Conservation (phyloP, 2,888 invertebrate species). For the Sesamia inferens region DNA sequence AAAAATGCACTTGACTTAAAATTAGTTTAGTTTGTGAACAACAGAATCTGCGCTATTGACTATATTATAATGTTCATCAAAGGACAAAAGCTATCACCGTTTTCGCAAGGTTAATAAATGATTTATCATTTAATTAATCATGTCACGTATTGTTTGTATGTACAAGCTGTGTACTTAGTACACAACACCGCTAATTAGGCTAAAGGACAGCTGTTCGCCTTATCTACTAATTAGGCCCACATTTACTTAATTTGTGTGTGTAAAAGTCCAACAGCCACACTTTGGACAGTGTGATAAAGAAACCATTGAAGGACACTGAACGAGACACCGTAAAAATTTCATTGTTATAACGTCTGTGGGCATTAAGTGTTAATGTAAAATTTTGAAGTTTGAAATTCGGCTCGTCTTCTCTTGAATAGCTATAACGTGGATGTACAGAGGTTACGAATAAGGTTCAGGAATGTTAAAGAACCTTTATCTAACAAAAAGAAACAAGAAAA, state of each 20-base stretch:
- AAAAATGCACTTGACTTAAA: too few relatives aligned
- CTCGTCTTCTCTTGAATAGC: not conserved
- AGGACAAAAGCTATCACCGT: not conserved
- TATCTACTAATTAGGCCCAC: constrained; percentile 21
- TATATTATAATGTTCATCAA: not conserved
- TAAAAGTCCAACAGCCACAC: constrained; percentile 6
- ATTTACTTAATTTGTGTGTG: constrained; percentile 18
- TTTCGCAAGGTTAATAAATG: not conserved
- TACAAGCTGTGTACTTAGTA: constrained; percentile 9
- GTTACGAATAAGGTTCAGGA: not conserved
- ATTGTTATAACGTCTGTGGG: not conserved
- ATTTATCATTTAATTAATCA: constrained; percentile 28
- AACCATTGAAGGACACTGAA: too few relatives aligned
- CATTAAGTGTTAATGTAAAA: not conserved
- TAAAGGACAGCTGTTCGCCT: constrained; percentile 32
- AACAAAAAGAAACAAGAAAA: constrained; percentile 27
- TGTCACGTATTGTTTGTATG: constrained; percentile 20
- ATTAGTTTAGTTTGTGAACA: too few relatives aligned
- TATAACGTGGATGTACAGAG: not conserved
- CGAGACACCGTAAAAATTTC: not conserved
- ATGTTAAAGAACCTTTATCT: constrained; percentile 9
- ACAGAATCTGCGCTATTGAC: too few relatives aligned
- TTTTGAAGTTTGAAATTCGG: not conserved
- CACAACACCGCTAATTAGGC: constrained; percentile 37
- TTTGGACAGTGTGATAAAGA: constrained; percentile 10